Evolutionary conservation across 1,140 invertebrate genomes (phyloP), one percentile per base, ranked within the genome.

Genomic region (Brachionus rotundiformis): DNA sequence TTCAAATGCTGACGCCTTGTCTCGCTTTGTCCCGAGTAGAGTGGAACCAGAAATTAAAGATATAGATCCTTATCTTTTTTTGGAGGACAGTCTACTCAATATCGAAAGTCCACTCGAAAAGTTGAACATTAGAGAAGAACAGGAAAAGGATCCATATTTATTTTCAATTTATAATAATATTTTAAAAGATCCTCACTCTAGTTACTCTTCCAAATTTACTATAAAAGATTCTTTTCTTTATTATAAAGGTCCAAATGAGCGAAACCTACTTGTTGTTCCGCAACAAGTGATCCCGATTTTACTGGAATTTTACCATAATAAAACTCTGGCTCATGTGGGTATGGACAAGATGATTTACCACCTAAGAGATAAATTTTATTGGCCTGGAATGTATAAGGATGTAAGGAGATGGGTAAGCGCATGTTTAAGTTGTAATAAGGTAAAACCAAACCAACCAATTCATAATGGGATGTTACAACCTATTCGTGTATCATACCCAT

Each of bases 1-100:
- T 73, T 36, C 82, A 2, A 85, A 87, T 11, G 84, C 86, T 1
- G 86, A 87, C 77, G 84, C 84, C 11, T 79, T 89, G 11, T 87
- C 85, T 19, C 25, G 84, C 0, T 31, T 39, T 27, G 33, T 47
- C n/a, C 63, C 63, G 31, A 0, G 31, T 33, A 68, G 63, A 68
- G 31, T n/a, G 36, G 63, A 68, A n/a, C 63, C 31, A 1, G 63
- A 68, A 29, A 68, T 68, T 68, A 19, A 68, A 16, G 63, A 39
- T 68, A 68, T 68, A 33, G 63, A 68, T 4, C 13, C 63, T 68
- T 39, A 39, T 8, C 31, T 39, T 33, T 19, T 68, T 16, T 33
- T 68, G 27, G 31, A 7, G n/a, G 16, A 68, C 59, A 31, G 3
- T 31, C 1, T 25, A 10, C 13, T 27, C 23, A 63, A 13, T 4